Base-by-base conservation (phyloP, 2,888 invertebrate species). In the Hyles lineata region DNA sequence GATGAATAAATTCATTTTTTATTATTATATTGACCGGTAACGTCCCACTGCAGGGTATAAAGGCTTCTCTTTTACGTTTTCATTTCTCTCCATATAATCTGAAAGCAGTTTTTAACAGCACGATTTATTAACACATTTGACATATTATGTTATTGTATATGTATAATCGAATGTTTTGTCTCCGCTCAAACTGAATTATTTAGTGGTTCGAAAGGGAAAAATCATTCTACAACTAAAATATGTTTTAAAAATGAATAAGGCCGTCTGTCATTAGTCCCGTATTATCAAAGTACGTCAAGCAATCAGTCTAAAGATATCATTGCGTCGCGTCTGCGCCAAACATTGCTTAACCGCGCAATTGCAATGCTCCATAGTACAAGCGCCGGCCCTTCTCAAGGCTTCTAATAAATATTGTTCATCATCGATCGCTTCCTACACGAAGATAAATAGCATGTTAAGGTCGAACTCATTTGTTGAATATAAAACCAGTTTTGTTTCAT, bases 301-400 rank as follows among this genome's bases (percentile, higher is more conserved):
- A 55, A 55, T 55, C 55, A 55, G 43, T 67, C 67, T 67, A 67
- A 67, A 67, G 67, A 67, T 67, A 67, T 50, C 43, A 55, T 55
- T 23, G 23, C n/a, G 67, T 21, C 17, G 67, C 23, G 67, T 35
- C 4, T 67, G 67, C 67, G 67, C 50, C 67, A 67, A 67, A 67
- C 50, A 50, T 67, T 67, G 67, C 67, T 43, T 23, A 43, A 67
- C 25, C 21, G 21, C 67, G 23, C 67, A 67, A 50, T 67, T 23
- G 50, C 23, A 67, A 23, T 23, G 67, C 23, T 17, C 50, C 21
- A 9, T 15, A 50, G 23, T 50, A 63, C 32, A 43, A 21, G 67
- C 67, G 43, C 43, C 43, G 67, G 50, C 67, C 67, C 67, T 67
- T 50, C 67, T 67, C 67, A 67, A 67, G 67, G 67, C 43, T 43